Base-by-base conservation (phyloP, 2,888 invertebrate genomes). In the Clanis bilineata region DNA sequence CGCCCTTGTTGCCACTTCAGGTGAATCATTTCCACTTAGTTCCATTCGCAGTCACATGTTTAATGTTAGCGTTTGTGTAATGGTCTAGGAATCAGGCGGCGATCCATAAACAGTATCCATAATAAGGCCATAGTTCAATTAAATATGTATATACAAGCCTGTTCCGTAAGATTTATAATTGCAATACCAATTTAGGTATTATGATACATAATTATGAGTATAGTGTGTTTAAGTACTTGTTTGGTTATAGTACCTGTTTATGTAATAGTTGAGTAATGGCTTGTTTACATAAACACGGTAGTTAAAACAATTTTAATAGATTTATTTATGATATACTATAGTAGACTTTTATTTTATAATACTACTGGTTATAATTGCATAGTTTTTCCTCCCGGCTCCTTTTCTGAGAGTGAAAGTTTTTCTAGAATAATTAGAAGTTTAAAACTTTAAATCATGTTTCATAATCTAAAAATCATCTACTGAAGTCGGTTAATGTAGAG, bases 1-100 rank as follows among this genome's bases (percentile, higher is more conserved):
- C 73, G 75, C 71, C 72, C 71, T 77, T 73, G 77, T 77, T 73
- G 77, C 70, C 76, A 51, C 71, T 68, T 81, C 81, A 62, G 79
- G 77, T 69, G 65, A 65, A 3, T 59, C 64, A 59, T 55, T 63
- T 66, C 69, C 60, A 74, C 71, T 77, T 67, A 60, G 73, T 73
- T 70, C 64, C 72, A 77, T 79, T 80, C 79, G 74, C 71, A 47
- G 62, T 70, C 23, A 72, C 74, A 70, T 77, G 76, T 79, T 82
- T 74, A 70, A 64, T 67, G 63, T 68, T 41, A 44, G 51, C 54
- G 43, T 61, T 57, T 63, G 60, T 61, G 59, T 62, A 60, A 59
- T 64, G 63, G 60, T 62, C 39, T 56, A 56, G 44, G 47, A 56
- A 57, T 44, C 58, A 51, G 39, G 23, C 38, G 47, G 64, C 59